These are phyloP conservation scores for Mus pahari DNA, from an alignment of 2,113 vertebrate species.

Conservation along the genomic window DNA sequence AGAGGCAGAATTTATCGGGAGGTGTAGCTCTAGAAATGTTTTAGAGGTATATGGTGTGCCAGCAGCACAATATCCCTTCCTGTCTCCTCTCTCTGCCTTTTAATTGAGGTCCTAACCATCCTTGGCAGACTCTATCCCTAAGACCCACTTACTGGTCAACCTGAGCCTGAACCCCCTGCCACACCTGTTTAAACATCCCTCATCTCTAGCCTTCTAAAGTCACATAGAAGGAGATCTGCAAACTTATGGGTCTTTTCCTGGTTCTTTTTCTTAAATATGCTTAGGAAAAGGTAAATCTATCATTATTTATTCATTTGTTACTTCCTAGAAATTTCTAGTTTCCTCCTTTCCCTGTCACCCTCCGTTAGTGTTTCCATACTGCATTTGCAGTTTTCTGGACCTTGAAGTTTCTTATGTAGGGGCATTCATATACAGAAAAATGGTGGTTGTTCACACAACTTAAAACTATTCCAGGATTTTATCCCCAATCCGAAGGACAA, in stretches of 20 bases:
- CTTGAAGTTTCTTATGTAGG: not conserved
- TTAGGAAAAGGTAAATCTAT: not conserved
- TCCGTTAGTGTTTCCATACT: not conserved
- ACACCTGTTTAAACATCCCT: not conserved
- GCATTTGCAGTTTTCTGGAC: not conserved
- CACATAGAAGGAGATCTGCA: not conserved
- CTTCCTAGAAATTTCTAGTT: not conserved
- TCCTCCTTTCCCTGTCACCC: not conserved
- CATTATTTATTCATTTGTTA: not conserved
- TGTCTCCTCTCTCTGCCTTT: not conserved
- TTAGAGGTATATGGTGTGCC: not conserved
- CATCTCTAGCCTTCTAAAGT: not conserved
- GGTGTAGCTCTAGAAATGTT: not conserved
- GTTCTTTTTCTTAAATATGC: not conserved
- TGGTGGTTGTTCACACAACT: not conserved
- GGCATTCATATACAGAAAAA: not conserved
- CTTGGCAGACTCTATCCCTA: not conserved
- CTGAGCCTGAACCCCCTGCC: not conserved
- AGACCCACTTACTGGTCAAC: not conserved
- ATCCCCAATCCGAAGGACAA: not conserved
- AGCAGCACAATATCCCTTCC: not conserved
- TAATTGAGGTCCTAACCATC: not conserved
- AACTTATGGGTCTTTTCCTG: not conserved
- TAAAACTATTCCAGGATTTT: not conserved
- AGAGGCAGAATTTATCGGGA: not conserved